Conservation (phyloP, 2,888 invertebrate species). For the Amitus sp. region DNA sequence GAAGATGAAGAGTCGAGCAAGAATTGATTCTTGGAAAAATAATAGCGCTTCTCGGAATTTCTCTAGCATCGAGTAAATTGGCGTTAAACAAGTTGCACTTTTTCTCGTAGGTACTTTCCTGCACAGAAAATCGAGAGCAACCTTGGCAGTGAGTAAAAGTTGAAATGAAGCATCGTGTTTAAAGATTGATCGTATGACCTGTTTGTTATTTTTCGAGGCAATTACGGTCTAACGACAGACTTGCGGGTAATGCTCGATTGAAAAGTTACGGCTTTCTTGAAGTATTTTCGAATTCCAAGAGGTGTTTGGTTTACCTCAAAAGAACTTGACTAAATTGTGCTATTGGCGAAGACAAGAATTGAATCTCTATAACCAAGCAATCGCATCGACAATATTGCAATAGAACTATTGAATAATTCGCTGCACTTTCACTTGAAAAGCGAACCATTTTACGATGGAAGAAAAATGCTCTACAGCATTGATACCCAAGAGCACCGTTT, state of each 20-base stretch:
- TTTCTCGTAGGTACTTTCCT: slow-evolving; percentile 13
- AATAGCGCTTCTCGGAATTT: no score
- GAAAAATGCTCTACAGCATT: neutral
- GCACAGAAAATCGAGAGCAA: slow-evolving; percentile 20
- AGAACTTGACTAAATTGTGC: neutral
- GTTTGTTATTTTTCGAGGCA: slow-evolving; percentile 47
- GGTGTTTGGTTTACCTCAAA: neutral
- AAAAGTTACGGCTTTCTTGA: slow-evolving; percentile 44
- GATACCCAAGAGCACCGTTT: neutral
- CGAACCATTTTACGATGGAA: neutral
- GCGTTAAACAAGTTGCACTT: slow-evolving; percentile 12
- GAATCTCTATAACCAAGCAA: neutral
- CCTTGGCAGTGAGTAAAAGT: slow-evolving; percentile 39
- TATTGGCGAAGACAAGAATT: neutral
- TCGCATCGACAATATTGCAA: neutral
- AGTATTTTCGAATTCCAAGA: slow-evolving; percentile 30
- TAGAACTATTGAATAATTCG: neutral
- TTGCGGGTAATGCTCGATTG: slow-evolving; percentile 41
- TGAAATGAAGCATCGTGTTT: slow-evolving; percentile 35
- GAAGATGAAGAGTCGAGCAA: no score
- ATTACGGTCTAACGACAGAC: slow-evolving; percentile 45
- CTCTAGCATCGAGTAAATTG: neutral
- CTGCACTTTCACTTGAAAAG: neutral
- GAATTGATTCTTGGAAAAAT: no score
- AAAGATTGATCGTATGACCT: slow-evolving; percentile 40